These are phyloP conservation scores for Eudemis profundana DNA, from an alignment of 2,888 invertebrate genomes.

Conservation along the genomic window DNA sequence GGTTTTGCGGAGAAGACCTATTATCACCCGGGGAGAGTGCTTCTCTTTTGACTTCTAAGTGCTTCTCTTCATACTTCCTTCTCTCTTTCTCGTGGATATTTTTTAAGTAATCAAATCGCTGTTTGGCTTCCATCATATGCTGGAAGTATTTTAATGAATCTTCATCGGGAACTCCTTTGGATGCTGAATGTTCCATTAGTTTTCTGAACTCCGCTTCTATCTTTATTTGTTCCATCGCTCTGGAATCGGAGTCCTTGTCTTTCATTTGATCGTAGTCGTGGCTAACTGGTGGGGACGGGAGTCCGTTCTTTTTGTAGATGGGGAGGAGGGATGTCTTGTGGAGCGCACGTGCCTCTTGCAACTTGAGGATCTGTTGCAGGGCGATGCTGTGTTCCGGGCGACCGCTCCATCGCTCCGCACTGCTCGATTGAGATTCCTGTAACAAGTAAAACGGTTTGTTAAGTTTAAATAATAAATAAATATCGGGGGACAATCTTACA, in stretches of 20 bases:
- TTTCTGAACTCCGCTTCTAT: conserved; percentile 84
- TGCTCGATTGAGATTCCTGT: conserved; percentile 92
- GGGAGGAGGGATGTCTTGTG: conserved; percentile 84
- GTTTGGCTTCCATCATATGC: conserved; percentile 79
- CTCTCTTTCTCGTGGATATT: conserved; percentile 74
- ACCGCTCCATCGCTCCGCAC: conserved; percentile 95
- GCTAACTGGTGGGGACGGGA: conserved; percentile 84
- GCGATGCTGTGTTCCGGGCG: conserved; percentile 96
- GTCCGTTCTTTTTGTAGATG: conserved; percentile 76
- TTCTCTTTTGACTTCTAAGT: conserved; percentile 68
- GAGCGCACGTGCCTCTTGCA: conserved; percentile 93
- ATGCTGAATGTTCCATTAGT: conserved; percentile 85
- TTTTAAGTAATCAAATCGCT: conserved; percentile 74
- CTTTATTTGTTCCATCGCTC: conserved; percentile 78
- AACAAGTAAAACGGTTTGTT: conserved; percentile 66
- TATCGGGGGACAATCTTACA: too few species aligned
- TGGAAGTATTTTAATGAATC: conserved; percentile 78
- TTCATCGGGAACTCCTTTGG: conserved; percentile 73
- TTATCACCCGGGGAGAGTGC: conserved; percentile 67
- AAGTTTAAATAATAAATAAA: background rate
- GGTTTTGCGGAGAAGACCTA: conserved; percentile 63
- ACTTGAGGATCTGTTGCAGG: conserved; percentile 95
- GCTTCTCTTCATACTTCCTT: conserved; percentile 52
- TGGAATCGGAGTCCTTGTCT: conserved; percentile 74
- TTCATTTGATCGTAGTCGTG: conserved; percentile 66